Percentiles rank a stretch among this genome's conserved stretches.
Evolutionary conservation across 2,888 invertebrate genomes (phyloP).

Genomic region (Volucella bombylans): DNA sequence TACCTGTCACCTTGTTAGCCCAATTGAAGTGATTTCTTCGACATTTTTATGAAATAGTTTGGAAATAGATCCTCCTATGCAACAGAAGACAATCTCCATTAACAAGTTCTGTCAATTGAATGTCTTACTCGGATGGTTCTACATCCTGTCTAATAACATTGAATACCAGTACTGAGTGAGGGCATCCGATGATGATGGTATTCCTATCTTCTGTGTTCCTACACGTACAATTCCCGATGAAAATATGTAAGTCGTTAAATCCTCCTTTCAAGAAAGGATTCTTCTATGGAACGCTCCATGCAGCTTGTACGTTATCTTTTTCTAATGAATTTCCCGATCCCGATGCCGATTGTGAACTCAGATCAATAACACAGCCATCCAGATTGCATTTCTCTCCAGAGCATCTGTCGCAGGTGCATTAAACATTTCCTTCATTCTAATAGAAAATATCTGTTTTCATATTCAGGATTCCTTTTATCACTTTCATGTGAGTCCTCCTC

Average conservation of each 20-base stretch:
- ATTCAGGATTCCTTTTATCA: slow-evolving; percentile 59
- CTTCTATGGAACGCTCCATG: not conserved
- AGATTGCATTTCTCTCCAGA: slow-evolving; percentile 38
- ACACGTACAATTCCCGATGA: slow-evolving; percentile 25
- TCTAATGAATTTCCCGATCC: slow-evolving; percentile 37
- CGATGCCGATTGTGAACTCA: slow-evolving; percentile 2
- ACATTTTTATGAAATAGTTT: not conserved
- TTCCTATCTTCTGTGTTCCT: not conserved
- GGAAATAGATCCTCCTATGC: not conserved
- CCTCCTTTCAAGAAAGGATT: slow-evolving; percentile 1
- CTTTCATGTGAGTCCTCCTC: slow-evolving; percentile 36
- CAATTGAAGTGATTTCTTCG: not conserved
- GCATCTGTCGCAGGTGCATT: slow-evolving; percentile 69
- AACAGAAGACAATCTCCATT: slow-evolving; percentile 19
- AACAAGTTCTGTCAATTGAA: slow-evolving; percentile 34
- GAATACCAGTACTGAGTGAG: slow-evolving; percentile 8
- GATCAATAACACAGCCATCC: slow-evolving; percentile 25
- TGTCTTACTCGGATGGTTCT: not conserved
- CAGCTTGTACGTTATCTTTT: slow-evolving; percentile 28
- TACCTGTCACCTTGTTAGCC: slow-evolving; percentile 9
- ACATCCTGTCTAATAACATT: slow-evolving; percentile 2
- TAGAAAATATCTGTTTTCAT: slow-evolving; percentile 71
- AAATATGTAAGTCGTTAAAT: slow-evolving; percentile 44
- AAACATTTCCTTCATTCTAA: slow-evolving; percentile 47
- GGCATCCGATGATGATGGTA: slow-evolving; percentile 33